A percentile compares a stretch with the other conserved stretches of the same genome.
Evolutionary conservation across 1,140 invertebrate genomes (phyloP).

Genomic region (Zeugodacus cucurbitae): DNA sequence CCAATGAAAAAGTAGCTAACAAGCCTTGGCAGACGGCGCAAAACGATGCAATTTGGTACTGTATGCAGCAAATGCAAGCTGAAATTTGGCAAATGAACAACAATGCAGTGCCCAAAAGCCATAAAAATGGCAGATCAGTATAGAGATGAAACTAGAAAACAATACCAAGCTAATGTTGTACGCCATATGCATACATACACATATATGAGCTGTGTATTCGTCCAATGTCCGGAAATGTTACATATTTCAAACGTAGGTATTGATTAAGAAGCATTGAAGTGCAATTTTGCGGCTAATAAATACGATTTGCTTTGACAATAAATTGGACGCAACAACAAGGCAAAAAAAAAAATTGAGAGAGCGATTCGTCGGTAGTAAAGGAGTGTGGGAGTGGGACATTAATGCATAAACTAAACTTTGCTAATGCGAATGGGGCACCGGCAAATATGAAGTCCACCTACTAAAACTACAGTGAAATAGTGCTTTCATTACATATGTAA

Average conservation of each 20-base stretch:
- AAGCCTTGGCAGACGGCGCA: background rate
- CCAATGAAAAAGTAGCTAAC: background rate
- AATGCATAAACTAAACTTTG: no score
- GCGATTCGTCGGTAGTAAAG: background rate
- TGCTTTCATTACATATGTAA: no score
- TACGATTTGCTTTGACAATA: slow-evolving; percentile 64
- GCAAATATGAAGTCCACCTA: no score
- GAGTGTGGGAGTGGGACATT: no score
- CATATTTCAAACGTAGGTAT: background rate
- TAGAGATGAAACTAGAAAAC: background rate
- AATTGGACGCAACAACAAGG: slow-evolving; percentile 50
- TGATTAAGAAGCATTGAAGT: slow-evolving; percentile 52
- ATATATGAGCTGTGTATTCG: background rate
- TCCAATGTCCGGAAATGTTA: background rate
- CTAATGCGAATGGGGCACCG: background rate
- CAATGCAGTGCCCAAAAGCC: background rate
- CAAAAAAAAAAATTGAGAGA: background rate
- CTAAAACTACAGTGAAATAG: no score
- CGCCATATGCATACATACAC: background rate
- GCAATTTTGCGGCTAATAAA: slow-evolving; percentile 66
- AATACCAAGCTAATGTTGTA: background rate
- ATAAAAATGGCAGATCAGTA: background rate
- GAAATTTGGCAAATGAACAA: slow-evolving; percentile 10
- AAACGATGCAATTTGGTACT: background rate
- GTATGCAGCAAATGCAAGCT: background rate